Evolutionary conservation across 2,888 invertebrate species (phyloP).

Genomic region (Pantelozetes paolii): DNA sequence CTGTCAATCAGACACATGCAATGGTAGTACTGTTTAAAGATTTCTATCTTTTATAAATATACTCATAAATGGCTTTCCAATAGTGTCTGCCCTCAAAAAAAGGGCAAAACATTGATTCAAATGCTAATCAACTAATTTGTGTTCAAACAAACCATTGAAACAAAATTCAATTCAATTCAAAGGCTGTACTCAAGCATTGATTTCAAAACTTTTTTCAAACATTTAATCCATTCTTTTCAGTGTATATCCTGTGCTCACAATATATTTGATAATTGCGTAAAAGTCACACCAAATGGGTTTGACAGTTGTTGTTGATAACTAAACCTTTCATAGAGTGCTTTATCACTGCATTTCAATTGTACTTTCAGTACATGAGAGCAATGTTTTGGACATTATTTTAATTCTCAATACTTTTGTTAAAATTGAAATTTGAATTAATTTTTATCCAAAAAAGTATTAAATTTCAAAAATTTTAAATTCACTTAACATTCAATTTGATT

Average conservation of each 20-base stretch:
- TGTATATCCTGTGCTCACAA: conserved; percentile 1
- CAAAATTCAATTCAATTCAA: not conserved
- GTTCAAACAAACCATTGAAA: conserved; percentile 4
- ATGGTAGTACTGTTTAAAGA: conserved; percentile 1
- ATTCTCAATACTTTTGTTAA: not conserved
- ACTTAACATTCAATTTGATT: not conserved
- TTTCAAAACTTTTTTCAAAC: not conserved
- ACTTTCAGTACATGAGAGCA: not conserved
- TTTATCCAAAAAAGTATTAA: conserved; percentile 1
- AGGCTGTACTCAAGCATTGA: not conserved
- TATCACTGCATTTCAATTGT: not conserved
- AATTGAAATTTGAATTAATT: not conserved
- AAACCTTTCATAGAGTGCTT: not conserved
- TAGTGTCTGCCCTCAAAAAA: not conserved
- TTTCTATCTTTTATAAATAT: not conserved
- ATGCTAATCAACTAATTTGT: conserved; percentile 10
- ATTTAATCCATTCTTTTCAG: not conserved
- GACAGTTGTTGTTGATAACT: not conserved
- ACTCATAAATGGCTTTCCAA: conserved; percentile 11
- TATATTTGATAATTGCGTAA: not conserved
- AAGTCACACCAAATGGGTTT: conserved; percentile 14
- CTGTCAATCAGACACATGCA: conserved; percentile 32
- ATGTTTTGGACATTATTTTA: conserved; percentile 1
- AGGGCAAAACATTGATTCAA: conserved; percentile 18
- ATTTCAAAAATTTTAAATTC: conserved; percentile 5